Evolutionary conservation across 1,140 invertebrate species (phyloP).

Genomic region (Ips typographus): DNA sequence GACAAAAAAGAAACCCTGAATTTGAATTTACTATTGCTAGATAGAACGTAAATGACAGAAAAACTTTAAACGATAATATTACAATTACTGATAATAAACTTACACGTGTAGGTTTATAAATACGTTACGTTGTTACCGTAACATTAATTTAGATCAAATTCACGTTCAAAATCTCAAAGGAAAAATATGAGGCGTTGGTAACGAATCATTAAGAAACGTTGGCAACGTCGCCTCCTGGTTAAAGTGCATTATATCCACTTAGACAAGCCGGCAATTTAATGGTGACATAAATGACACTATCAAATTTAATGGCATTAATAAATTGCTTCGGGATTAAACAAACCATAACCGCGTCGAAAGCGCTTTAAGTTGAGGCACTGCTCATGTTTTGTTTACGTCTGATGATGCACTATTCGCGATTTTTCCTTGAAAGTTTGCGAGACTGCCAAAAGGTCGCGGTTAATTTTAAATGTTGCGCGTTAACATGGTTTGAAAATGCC

Average conservation of each 20-base stretch:
- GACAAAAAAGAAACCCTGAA: background rate
- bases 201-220: conserved; percentile 10
- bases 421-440: background rate
- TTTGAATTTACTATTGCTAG: background rate
- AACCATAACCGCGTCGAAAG: conserved; percentile 30
- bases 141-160: conserved; percentile 1
- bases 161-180: background rate
- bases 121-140: background rate
- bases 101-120: too few species aligned
- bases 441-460: background rate
- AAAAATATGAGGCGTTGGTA: conserved; percentile 5
- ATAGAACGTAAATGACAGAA: too few species aligned
- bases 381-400: background rate
- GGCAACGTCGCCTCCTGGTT: conserved; percentile 8
- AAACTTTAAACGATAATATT: background rate
- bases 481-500: background rate
- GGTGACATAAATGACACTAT: conserved; percentile 31
- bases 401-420: background rate
- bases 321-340: conserved; percentile 27
- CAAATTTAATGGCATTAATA: conserved; percentile 31
- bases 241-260: conserved; percentile 24
- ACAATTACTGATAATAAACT: background rate
- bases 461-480: too few species aligned
- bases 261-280: conserved; percentile 26
- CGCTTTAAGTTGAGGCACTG: conserved; percentile 23